Evolutionary conservation across 2,888 invertebrate species (phyloP).

Genomic region (Dolichopus griseipennis): DNA sequence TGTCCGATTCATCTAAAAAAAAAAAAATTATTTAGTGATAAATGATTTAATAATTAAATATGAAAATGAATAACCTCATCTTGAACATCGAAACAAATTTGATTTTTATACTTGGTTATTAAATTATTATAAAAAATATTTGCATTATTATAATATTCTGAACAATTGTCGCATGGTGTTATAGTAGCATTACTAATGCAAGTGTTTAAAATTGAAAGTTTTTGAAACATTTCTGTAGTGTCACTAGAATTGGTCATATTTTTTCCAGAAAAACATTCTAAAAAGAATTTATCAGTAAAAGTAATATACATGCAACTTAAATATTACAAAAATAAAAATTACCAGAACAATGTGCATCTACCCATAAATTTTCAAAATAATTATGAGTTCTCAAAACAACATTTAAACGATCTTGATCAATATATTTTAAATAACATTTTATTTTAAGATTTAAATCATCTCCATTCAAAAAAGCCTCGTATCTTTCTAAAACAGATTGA

Average conservation of each 20-base stretch:
- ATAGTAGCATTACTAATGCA: no score
- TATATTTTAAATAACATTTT: conserved; percentile 27
- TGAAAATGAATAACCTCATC: no score
- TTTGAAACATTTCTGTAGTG: no score
- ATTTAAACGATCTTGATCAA: conserved; percentile 33
- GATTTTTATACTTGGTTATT: neutral
- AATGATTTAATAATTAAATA: no score
- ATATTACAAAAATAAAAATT: neutral
- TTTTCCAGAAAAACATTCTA: no score
- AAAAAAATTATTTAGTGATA: no score
- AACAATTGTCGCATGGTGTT: no score
- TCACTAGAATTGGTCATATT: no score
- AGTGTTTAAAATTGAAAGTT: neutral
- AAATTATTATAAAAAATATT: neutral
- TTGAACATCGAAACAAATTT: neutral
- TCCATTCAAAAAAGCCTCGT: neutral
- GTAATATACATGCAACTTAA: no score
- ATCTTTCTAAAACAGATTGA: neutral
- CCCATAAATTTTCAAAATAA: conserved; percentile 29
- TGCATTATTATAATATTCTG: no score
- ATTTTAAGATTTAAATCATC: neutral
- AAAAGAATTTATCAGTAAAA: no score
- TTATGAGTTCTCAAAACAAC: conserved; percentile 28
- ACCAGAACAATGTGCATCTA: conserved; percentile 32
- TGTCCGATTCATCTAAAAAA: neutral